A percentile compares a stretch with the other conserved stretches of the same genome.
These are phyloP conservation scores for Sebastes taczanowskii DNA, from an alignment of 2,797 vertebrate genomes.

Conservation along the genomic window DNA sequence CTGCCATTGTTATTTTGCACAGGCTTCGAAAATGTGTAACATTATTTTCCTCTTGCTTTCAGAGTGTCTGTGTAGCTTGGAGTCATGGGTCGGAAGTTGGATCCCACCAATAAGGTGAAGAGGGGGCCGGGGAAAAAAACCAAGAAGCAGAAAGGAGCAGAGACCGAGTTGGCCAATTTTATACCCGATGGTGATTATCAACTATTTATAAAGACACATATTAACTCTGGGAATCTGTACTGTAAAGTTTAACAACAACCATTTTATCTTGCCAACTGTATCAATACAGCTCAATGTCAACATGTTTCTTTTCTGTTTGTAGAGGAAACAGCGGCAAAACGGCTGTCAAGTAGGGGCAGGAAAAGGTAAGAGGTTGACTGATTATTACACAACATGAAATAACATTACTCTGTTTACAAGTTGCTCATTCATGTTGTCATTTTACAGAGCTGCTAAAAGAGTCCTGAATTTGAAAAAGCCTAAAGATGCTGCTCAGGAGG, in stretches of 20 bases:
- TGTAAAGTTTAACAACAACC: background rate
- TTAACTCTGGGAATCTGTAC: background rate
- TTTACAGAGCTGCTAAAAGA: constrained; percentile 81
- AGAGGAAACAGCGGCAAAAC: constrained; percentile 83
- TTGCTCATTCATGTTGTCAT: constrained; percentile 20
- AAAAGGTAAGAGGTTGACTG: constrained; percentile 84
- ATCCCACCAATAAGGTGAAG: constrained; percentile 88
- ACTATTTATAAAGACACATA: background rate
- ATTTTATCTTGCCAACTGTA: background rate
- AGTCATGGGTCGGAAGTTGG: constrained; percentile 93
- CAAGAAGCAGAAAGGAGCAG: constrained; percentile 92
- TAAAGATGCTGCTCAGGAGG: constrained; percentile 48
- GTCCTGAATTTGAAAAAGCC: constrained; percentile 58
- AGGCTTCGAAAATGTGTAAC: background rate
- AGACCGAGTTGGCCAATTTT: constrained; percentile 89
- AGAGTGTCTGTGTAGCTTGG: constrained; percentile 40
- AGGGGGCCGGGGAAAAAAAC: constrained; percentile 92
- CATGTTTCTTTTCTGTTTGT: constrained; percentile 10
- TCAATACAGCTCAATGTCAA: background rate
- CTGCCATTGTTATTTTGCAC: background rate
- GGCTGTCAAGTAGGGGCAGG: constrained; percentile 88
- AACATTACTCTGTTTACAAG: background rate
- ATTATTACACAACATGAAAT: background rate
- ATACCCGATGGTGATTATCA: constrained; percentile 83
- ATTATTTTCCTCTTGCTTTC: background rate